Evolutionary conservation across 2,888 invertebrate species (phyloP).

Genomic region (Cantharis lateralis): DNA sequence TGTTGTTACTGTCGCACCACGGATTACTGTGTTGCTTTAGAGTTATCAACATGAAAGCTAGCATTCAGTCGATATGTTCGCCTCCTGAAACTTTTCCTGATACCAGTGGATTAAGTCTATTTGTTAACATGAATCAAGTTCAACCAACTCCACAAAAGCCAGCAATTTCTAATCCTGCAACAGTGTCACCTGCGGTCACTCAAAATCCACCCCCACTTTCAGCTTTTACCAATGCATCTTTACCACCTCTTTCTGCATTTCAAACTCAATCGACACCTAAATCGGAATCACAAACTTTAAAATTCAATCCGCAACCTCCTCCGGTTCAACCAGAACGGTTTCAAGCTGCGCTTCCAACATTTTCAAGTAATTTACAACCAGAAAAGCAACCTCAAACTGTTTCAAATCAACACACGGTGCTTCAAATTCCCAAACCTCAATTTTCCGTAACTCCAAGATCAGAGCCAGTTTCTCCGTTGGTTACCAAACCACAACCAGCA

Average conservation of each 20-base stretch:
- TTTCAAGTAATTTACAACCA: not conserved
- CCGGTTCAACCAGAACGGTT: not conserved
- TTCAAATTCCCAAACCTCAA: not conserved
- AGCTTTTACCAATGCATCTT: not conserved
- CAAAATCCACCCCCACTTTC: not conserved
- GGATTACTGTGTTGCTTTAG: slow-evolving; percentile 80
- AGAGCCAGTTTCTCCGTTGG: not conserved
- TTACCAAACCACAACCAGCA: not conserved
- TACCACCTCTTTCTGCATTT: not conserved
- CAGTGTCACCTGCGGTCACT: not conserved
- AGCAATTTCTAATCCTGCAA: not conserved
- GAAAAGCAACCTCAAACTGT: not conserved
- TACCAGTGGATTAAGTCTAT: slow-evolving; percentile 43
- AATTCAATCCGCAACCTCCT: not conserved
- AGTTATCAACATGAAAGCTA: slow-evolving; percentile 70
- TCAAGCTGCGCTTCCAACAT: not conserved
- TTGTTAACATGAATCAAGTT: slow-evolving; percentile 9
- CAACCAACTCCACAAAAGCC: not conserved
- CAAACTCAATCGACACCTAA: not conserved
- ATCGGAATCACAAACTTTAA: not conserved
- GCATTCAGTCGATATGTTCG: slow-evolving; percentile 64
- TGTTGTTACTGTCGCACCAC: slow-evolving; percentile 76
- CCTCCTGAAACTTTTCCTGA: slow-evolving; percentile 61
- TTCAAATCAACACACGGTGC: not conserved
- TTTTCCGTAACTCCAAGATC: not conserved